Evolutionary conservation across 23 tunicate species (phyloP).

Genomic region (Pegea sp.): DNA sequence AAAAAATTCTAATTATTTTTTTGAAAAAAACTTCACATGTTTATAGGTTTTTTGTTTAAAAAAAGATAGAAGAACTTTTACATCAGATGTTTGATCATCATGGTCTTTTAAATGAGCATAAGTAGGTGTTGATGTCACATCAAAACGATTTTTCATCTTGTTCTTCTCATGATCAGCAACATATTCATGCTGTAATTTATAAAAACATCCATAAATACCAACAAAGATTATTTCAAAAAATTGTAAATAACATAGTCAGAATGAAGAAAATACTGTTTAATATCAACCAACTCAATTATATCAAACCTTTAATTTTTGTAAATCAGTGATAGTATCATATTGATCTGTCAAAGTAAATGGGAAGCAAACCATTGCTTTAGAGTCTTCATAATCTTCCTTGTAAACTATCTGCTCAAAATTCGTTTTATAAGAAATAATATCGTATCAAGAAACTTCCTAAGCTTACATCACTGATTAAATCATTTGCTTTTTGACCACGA

Average conservation of each 20-base stretch:
- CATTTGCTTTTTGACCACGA: slow-evolving; percentile 87
- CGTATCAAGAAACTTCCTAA: not conserved
- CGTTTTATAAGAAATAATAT: too few species aligned
- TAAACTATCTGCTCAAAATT: too few species aligned
- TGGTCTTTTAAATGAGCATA: slow-evolving; percentile 20
- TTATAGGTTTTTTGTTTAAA: too few species aligned
- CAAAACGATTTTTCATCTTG: slow-evolving; percentile 30
- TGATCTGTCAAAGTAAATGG: slow-evolving; percentile 87
- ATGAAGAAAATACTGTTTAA: too few species aligned
- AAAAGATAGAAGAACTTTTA: too few species aligned
- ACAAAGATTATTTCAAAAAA: too few species aligned
- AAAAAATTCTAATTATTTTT: too few species aligned
- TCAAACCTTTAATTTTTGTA: too few species aligned
- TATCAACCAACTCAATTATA: too few species aligned
- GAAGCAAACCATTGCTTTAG: slow-evolving; percentile 63
- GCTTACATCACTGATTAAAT: slow-evolving; percentile 48
- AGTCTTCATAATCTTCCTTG: slow-evolving; percentile 95
- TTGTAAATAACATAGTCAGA: too few species aligned
- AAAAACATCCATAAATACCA: too few species aligned
- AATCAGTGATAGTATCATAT: slow-evolving; percentile 14
- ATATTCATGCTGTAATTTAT: not conserved
- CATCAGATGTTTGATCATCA: not conserved
- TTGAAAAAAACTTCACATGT: too few species aligned
- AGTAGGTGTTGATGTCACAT: slow-evolving; percentile 32
- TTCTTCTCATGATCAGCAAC: slow-evolving; percentile 23